These are phyloP conservation scores for Baccha elongata DNA, from an alignment of 2,888 invertebrate species.

Conservation along the genomic window DNA sequence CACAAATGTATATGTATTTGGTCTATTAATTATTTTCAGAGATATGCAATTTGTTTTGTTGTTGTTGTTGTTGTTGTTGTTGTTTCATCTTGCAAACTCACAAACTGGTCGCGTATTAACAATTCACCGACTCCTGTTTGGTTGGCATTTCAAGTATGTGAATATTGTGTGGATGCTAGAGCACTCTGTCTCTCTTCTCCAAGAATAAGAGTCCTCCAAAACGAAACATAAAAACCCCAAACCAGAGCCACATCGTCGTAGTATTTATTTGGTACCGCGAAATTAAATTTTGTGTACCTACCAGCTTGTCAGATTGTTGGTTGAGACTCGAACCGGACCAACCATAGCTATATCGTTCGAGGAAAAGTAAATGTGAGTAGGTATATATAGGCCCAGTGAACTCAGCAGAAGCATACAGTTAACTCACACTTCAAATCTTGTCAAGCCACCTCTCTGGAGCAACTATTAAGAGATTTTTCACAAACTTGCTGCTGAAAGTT, in stretches of 20 bases:
- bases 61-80: slow-evolving; percentile 20
- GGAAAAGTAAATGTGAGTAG: slow-evolving; percentile 47
- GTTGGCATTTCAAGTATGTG: slow-evolving; percentile 67
- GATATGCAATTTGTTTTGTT: slow-evolving; percentile 44
- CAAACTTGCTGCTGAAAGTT: slow-evolving; percentile 72
- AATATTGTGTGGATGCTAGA: slow-evolving; percentile 9
- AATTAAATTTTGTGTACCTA: slow-evolving; percentile 70
- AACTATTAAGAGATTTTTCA: slow-evolving; percentile 73
- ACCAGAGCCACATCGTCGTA: slow-evolving; percentile 13
- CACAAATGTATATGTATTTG: slow-evolving; percentile 1
- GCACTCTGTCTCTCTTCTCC: slow-evolving; percentile 41
- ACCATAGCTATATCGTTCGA: not conserved
- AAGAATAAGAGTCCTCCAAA: slow-evolving; percentile 67
- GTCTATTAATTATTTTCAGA: slow-evolving; percentile 71
- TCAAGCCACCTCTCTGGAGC: slow-evolving; percentile 28
- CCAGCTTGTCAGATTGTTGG: slow-evolving; percentile 48
- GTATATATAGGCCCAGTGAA: not conserved
- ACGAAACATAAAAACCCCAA: slow-evolving; percentile 36
- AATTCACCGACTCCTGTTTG: slow-evolving; percentile 57
- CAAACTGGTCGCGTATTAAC: slow-evolving; percentile 58
- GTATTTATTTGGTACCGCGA: slow-evolving; percentile 73
- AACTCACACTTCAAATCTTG: slow-evolving; percentile 12
- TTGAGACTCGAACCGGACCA: slow-evolving; percentile 4
- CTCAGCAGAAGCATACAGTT: not conserved
- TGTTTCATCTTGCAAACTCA: slow-evolving; percentile 28